Evolutionary conservation across 92 coral and sea anemone species (phyloP).

Genomic region (Bergia puertoricense): DNA sequence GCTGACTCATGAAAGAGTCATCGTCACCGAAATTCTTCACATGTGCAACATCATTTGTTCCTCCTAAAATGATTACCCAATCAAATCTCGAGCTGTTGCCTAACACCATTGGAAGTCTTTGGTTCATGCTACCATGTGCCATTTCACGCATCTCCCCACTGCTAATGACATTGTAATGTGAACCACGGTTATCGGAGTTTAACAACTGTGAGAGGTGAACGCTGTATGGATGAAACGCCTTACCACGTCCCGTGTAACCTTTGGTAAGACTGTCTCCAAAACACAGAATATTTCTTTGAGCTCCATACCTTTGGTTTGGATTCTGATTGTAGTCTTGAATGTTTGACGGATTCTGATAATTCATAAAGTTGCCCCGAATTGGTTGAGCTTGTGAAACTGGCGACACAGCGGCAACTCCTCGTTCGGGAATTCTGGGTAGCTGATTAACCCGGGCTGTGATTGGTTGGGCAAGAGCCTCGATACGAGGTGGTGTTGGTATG

Average conservation of each 20-base stretch:
- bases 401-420: neutral
- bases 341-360: constrained; percentile 4
- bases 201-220: constrained; percentile 74
- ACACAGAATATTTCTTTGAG: constrained; percentile 68
- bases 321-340: constrained; percentile 21
- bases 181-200: constrained; percentile 61
- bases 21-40: constrained; percentile 99
- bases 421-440: constrained; percentile 4
- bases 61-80: constrained; percentile 96
- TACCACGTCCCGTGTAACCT: constrained; percentile 86
- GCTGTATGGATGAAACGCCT: constrained; percentile 83
- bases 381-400: neutral
- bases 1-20: constrained; percentile 91
- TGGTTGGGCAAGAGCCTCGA: constrained; percentile 18
- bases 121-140: constrained; percentile 98
- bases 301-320: constrained; percentile 23
- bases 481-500: neutral
- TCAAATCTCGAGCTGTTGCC: constrained; percentile 92
- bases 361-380: neutral
- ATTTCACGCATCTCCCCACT: constrained; percentile 91
- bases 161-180: constrained; percentile 66
- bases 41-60: constrained; percentile 99
- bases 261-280: constrained; percentile 97
- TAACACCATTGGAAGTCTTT: constrained; percentile 84
- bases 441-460: neutral